These are phyloP conservation scores for Chrysopilus asiliformis DNA, from an alignment of 2,888 invertebrate genomes.

Conservation along the genomic window DNA sequence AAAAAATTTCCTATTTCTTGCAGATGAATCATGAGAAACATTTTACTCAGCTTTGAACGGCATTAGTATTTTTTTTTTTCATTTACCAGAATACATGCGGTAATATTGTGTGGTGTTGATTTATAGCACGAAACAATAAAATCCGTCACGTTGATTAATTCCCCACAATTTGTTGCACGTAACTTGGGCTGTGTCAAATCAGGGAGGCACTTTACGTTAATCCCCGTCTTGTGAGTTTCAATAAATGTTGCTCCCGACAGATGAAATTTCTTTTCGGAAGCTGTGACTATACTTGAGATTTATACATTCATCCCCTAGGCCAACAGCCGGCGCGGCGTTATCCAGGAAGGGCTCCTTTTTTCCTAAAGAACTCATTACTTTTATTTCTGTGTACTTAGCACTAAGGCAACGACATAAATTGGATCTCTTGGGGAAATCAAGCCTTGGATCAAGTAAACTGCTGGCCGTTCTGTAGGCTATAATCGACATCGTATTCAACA, in stretches of 20 bases:
- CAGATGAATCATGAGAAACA: no score
- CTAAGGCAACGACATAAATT: constrained; percentile 13
- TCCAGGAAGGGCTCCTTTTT: constrained; percentile 3
- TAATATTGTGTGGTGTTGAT: no score
- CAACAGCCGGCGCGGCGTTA: constrained; percentile 1
- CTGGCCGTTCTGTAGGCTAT: no score
- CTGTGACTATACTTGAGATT: background rate
- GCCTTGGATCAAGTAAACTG: no score
- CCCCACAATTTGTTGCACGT: constrained; percentile 13
- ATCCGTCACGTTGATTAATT: constrained; percentile 12
- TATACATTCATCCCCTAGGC: background rate
- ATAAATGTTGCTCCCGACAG: constrained; percentile 6
- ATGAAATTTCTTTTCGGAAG: background rate
- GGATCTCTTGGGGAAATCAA: no score
- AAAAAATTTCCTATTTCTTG: no score
- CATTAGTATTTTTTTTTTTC: no score
- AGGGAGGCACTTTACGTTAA: constrained; percentile 12
- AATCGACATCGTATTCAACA: no score
- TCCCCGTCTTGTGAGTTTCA: constrained; percentile 9
- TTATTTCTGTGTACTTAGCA: constrained; percentile 14
- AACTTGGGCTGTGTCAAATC: constrained; percentile 13
- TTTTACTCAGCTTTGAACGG: no score
- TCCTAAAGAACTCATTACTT: constrained; percentile 9
- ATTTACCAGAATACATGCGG: no score
- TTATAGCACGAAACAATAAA: constrained; percentile 12